Evolutionary conservation across 2,113 vertebrate genomes (phyloP).

Genomic region (Illadopsis cleaveri): DNA sequence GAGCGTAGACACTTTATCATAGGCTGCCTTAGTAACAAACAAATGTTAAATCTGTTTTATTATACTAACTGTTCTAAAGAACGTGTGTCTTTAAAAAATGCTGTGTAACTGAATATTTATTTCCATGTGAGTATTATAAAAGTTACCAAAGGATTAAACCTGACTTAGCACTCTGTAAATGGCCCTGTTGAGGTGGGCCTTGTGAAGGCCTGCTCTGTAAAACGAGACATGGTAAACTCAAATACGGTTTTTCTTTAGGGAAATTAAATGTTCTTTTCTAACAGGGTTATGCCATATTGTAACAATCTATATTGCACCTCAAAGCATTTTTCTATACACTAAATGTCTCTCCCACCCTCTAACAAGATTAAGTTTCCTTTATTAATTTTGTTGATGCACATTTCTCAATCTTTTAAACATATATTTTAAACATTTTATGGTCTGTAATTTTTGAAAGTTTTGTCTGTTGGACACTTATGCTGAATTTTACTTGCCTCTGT

Average conservation of each 20-base stretch:
- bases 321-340: constrained; percentile 76
- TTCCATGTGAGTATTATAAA: constrained; percentile 82
- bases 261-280: constrained; percentile 74
- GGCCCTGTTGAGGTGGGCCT: constrained; percentile 57
- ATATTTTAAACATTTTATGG: constrained; percentile 84
- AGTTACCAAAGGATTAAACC: constrained; percentile 87
- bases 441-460: constrained; percentile 76
- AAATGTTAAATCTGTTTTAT: constrained; percentile 68
- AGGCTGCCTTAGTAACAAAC: constrained; percentile 80
- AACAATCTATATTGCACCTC: constrained; percentile 65
- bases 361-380: constrained; percentile 73
- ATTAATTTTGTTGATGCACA: constrained; percentile 74
- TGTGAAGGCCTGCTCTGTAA: constrained; percentile 59
- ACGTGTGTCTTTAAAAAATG: constrained; percentile 69
- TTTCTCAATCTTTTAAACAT: constrained; percentile 76
- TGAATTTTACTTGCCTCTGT: constrained; percentile 81
- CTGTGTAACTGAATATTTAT: constrained; percentile 80
- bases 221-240: constrained; percentile 42
- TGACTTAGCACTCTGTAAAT: constrained; percentile 66
- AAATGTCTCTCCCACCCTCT: constrained; percentile 71
- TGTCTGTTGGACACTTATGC: constrained; percentile 77
- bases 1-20: constrained; percentile 74
- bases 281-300: constrained; percentile 75
- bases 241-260: constrained; percentile 72
- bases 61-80: constrained; percentile 75